Evolutionary conservation across 1,140 invertebrate species (phyloP).

Genomic region (Sitobion miscanthi): DNA sequence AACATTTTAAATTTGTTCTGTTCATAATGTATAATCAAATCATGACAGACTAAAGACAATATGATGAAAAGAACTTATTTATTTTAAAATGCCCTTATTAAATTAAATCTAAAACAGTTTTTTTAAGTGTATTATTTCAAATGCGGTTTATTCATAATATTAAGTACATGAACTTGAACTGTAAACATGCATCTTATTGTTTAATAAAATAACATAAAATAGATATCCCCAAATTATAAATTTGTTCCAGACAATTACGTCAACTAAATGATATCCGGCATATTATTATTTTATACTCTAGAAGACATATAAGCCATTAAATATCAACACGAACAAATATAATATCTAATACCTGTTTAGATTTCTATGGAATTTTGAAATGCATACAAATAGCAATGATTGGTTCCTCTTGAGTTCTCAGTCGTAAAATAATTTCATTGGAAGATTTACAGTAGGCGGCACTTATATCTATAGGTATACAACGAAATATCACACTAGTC

Average conservation of each 20-base stretch:
- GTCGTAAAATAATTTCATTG: constrained; percentile 4
- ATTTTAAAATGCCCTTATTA: neutral
- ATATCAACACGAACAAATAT: neutral
- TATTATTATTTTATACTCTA: neutral
- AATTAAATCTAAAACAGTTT: neutral
- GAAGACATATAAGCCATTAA: neutral
- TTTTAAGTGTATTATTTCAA: neutral
- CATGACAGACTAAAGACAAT: neutral
- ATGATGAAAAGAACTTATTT: neutral
- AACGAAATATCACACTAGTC: neutral
- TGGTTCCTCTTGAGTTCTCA: constrained; percentile 21
- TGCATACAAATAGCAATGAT: constrained; percentile 9
- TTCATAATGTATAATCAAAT: neutral
- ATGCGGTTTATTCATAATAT: neutral
- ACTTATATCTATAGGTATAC: neutral
- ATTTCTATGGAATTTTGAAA: neutral
- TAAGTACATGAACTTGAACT: neutral
- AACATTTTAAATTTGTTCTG: neutral
- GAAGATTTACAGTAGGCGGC: neutral
- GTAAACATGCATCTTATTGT: constrained; percentile 7
- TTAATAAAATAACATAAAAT: constrained; percentile 2
- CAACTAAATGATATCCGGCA: constrained; percentile 17
- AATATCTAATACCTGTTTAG: neutral
- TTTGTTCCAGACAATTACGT: constrained; percentile 26
- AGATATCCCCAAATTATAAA: neutral